Evolutionary conservation across 2,888 invertebrate species (phyloP).

Genomic region (Acanthococcus lagerstroemiae): DNA sequence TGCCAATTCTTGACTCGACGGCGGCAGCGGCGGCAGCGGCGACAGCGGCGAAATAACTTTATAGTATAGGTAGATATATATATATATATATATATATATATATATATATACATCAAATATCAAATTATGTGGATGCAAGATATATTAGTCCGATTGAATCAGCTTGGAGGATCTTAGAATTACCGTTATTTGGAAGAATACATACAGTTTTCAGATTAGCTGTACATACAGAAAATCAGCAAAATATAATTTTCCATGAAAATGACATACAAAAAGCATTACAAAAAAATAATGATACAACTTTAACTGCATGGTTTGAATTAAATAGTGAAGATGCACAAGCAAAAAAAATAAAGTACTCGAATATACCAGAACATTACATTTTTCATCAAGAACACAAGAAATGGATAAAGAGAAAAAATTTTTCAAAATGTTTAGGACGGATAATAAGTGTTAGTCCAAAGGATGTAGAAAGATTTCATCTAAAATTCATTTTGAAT

Average conservation of each 20-base stretch:
- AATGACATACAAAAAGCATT: constrained; percentile 20
- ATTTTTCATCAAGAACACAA: constrained; percentile 30
- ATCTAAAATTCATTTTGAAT: constrained; percentile 38
- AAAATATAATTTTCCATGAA: background rate
- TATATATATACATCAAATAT: constrained; percentile 40
- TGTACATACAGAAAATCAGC: constrained; percentile 37
- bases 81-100: no score
- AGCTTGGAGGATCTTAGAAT: constrained; percentile 38
- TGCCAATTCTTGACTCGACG: no score
- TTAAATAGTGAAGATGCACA: constrained; percentile 33
- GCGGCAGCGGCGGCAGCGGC: no score
- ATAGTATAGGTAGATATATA: no score
- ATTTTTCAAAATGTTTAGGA: constrained; percentile 27
- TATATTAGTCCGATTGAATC: constrained; percentile 40
- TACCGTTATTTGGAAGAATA: constrained; percentile 37
- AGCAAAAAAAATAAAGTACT: constrained; percentile 34
- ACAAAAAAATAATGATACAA: constrained; percentile 26
- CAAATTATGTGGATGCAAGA: constrained; percentile 38
- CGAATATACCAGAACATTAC: constrained; percentile 35
- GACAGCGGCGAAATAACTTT: no score
- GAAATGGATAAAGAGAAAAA: constrained; percentile 21
- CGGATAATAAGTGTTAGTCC: constrained; percentile 38
- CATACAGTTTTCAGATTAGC: constrained; percentile 38
- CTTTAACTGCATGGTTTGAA: constrained; percentile 36
- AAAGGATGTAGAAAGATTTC: constrained; percentile 37